These are phyloP conservation scores for Sinella curviseta DNA, from an alignment of 1,140 invertebrate genomes.

Conservation along the genomic window DNA sequence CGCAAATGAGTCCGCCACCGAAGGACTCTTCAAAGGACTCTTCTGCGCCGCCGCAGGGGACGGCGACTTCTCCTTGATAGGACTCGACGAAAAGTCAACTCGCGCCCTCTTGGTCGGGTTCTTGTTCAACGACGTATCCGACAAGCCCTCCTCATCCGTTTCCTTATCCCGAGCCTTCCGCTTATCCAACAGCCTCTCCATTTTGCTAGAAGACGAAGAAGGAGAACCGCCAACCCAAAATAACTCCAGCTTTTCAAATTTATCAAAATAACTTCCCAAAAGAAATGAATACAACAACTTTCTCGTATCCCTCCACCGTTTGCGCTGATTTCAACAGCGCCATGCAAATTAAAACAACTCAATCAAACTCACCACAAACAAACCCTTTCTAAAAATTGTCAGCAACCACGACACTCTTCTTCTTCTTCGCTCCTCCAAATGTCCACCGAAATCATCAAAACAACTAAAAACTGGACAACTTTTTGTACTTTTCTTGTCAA, in stretches of 20 bases:
- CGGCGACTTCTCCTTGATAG: conserved; percentile 12
- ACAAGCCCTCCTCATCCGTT: background rate
- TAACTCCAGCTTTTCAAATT: conserved; percentile 6
- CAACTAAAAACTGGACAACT: no score
- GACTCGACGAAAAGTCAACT: background rate
- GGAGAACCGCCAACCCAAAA: background rate
- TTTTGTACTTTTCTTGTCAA: no score
- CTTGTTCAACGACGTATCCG: background rate
- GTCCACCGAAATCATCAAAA: no score
- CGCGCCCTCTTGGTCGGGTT: background rate
- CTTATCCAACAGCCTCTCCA: background rate
- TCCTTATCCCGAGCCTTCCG: conserved; percentile 13
- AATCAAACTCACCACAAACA: no score
- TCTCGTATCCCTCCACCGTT: no score
- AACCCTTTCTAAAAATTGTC: no score
- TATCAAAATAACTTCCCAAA: background rate
- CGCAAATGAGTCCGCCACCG: background rate
- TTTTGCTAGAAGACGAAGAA: background rate
- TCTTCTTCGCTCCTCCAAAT: no score
- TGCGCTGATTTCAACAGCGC: no score
- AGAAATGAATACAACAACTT: background rate
- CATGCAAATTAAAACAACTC: no score
- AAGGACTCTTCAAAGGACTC: background rate
- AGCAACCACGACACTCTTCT: no score
- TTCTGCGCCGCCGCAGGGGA: background rate